Evolutionary conservation across 2,888 invertebrate genomes (phyloP).

Genomic region (Xanthorhoe designata): DNA sequence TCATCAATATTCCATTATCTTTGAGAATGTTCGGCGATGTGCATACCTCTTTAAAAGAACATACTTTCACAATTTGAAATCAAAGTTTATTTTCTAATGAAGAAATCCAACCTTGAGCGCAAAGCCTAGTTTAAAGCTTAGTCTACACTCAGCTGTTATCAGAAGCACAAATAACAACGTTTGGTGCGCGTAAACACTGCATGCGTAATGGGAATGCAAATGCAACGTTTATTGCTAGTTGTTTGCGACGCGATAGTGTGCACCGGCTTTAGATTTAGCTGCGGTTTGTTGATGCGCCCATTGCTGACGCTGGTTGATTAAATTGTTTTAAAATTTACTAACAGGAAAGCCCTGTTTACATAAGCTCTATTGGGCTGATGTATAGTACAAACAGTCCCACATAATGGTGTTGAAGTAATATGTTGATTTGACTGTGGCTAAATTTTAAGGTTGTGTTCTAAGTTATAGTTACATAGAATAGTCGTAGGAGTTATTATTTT

Average conservation of each 20-base stretch:
- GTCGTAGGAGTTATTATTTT: too few species aligned
- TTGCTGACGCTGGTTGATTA: conserved; percentile 23
- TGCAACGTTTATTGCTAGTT: conserved; percentile 42
- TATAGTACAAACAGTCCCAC: not conserved
- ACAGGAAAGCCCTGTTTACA: not conserved
- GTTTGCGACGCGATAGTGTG: conserved; percentile 38
- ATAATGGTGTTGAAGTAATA: not conserved
- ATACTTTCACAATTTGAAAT: too few species aligned
- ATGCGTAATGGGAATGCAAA: conserved; percentile 49
- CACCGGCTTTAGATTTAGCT: conserved; percentile 30
- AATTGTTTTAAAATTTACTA: conserved; percentile 31
- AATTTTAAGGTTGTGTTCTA: too few species aligned
- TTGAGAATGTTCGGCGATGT: too few species aligned
- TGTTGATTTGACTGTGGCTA: too few species aligned
- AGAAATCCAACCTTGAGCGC: not conserved
- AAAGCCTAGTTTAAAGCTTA: conserved; percentile 1
- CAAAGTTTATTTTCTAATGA: not conserved
- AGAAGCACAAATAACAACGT: conserved; percentile 41
- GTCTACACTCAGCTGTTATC: conserved; percentile 37
- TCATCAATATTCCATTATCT: too few species aligned
- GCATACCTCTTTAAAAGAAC: too few species aligned
- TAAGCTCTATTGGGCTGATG: not conserved
- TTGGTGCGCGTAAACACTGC: conserved; percentile 41
- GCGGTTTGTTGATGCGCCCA: conserved; percentile 29
- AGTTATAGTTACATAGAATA: too few species aligned